Base-by-base conservation (phyloP, 2,797 vertebrate genomes). In the Coregonus suidteri region DNA sequence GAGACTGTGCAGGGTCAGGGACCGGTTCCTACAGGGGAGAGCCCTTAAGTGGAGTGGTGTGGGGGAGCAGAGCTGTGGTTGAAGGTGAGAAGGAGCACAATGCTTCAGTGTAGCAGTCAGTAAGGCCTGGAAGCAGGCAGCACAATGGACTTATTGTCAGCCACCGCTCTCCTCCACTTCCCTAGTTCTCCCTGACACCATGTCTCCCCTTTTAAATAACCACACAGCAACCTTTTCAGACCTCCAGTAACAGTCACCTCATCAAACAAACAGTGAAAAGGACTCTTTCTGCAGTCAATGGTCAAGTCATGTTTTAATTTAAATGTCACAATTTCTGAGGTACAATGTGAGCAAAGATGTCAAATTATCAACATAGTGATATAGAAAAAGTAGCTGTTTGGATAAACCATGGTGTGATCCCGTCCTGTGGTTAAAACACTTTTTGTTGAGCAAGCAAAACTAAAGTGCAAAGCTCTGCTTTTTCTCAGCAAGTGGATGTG, bases 71-170 rank as follows among this genome's bases (percentile, higher is more conserved):
- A 71, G 72, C 56, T 74, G 75, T 78, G 75, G 80, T 71, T 20
- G 75, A 81, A 76, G 77, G 66, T 31, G 65, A 16, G n/a, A 37
- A 69, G 67, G 84, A 76, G 81, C 15, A 91, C 87, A 91, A 92
- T 80, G 88, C 77, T 54, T 84, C 87, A 90, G 87, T 91, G 89
- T 89, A 53, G 82, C 41, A 83, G 80, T 78, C 78, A 52, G 83
- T 69, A 13, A 47, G 41, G 9, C 9, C 41, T 13, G 3, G 41
- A 13, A 47, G 41, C 41, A 83, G 84, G 85, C 84, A 93, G 85
- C 85, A 93, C 91, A 93, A 92, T 91, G 90, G 85, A 81, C 75
- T 84, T 83, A 83, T 89, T 92, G 89, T 93, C 85, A 88, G 84
- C 84, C 64, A 78, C 66, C 78, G 79, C 56, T 64, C 83, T 87